Evolutionary conservation across 2,888 invertebrate genomes (phyloP).

Genomic region (Pyrrhosoma nymphula): DNA sequence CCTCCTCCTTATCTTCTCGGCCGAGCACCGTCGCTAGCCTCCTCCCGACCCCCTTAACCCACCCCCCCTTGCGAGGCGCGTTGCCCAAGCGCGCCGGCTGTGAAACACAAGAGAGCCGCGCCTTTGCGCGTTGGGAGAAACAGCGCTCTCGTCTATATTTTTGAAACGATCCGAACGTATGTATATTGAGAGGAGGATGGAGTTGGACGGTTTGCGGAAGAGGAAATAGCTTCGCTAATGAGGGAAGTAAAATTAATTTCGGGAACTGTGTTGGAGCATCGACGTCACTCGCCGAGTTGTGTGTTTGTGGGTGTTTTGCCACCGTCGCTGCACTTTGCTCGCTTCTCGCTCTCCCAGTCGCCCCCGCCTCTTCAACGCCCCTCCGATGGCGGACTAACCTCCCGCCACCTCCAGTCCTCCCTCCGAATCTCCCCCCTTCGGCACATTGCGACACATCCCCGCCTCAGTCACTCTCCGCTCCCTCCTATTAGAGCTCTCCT

Average conservation of each 20-base stretch:
- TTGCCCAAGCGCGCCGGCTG: too few species aligned
- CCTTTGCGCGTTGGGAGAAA: neutral
- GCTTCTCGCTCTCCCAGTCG: neutral
- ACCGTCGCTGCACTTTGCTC: neutral
- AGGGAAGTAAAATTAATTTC: slow-evolving; percentile 60
- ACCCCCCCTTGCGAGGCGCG: too few species aligned
- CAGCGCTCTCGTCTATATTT: slow-evolving; percentile 16
- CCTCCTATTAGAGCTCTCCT: neutral
- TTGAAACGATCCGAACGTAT: slow-evolving; percentile 10
- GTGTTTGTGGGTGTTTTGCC: neutral
- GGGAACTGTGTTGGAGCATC: slow-evolving; percentile 42
- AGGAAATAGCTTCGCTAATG: slow-evolving; percentile 55
- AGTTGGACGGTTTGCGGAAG: neutral
- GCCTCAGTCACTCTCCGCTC: neutral
- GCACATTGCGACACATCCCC: neutral
- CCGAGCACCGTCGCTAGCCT: neutral
- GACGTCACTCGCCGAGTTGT: neutral
- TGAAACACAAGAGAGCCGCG: neutral
- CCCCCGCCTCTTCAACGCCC: neutral
- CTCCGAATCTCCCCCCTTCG: neutral
- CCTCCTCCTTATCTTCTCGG: too few species aligned
- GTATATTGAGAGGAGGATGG: neutral
- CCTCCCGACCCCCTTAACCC: neutral
- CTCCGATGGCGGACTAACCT: neutral
- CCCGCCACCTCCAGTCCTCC: neutral